Evolutionary conservation across 2,797 vertebrate genomes (phyloP), one percentile per base, ranked within the genome.

Genomic region (Megaceryle alcyon): DNA sequence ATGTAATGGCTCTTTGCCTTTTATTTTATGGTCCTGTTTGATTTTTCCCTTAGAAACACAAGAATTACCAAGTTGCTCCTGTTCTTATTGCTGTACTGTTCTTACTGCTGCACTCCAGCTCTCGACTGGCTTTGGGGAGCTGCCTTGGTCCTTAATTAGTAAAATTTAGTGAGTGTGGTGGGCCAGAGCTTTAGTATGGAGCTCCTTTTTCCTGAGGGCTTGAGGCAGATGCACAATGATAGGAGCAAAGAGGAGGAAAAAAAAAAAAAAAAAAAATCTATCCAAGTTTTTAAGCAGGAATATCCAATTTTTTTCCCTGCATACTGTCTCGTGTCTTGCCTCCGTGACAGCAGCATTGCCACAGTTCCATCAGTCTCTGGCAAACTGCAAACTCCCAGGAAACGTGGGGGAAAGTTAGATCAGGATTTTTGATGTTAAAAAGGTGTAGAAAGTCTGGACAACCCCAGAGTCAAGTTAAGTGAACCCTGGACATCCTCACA

Each of bases 281-380:
- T 22, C 5, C 7, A 49, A 89, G 44, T 26, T 89, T 75, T 82
- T 4, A 41, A 65, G 44, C 15, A 65, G 57, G 14, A 83, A 68
- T 31, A 64, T 81, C 12, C 11, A 28, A 6, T 5, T 3, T 70
- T 92, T 78, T 22, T 20, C 39, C 14, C 39, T 33, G 11, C 16
- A 76, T 70, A 53, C 17, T 18, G 56, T 3, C 44, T 31, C 9
- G 1, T 8, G 31, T 22, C 53, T 54, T 29, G 22, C 51, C 41
- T 39, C 65, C 10, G 18, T 11, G 20, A 23, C 2, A 54, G 63
- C 63, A 75, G 53, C 57, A 41, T 7, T 0, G 0, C 29, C 7
- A 1, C 12, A 2, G 51, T 21, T 26, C 80, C 28, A 4, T 41
- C 70, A 20, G 18, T 7, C n/a, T 57, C 75, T 23, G 39, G 51